Evolutionary conservation across 2,113 vertebrate genomes (phyloP), one percentile per base, ranked within the genome.

Genomic region (Motacilla tschutschensis): DNA sequence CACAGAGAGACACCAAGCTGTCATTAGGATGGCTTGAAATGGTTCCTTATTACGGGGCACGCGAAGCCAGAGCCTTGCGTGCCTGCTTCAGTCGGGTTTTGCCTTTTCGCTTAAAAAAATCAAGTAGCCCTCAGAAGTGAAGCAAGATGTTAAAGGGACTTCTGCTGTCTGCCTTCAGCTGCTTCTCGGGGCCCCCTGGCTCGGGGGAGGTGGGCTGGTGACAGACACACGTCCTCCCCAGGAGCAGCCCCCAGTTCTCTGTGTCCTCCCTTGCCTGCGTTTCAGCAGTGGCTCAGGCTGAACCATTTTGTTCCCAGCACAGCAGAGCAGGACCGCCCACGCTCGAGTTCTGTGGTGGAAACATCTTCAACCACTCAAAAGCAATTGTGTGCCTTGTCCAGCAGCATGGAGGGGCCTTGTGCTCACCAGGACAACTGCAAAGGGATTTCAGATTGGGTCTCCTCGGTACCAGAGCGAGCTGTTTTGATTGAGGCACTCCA

Each of bases 1-100:
- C 1, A 1, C 79, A 76, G 92, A 0, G 5, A 92, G 89, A 83
- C 87, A 93, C 87, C 84, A 87, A 74, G 69, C 87, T 94, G 91
- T 92, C 93, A 92, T 94, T 91, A 93, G 89, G 85, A 64, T 28
- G 60, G 19, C 82, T 75, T 17, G 65, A 93, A 93, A 90, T 47
- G 77, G 79, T 89, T 88, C 85, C 93, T 94, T 83, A 90, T 94
- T 93, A 92, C 0, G 21, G 93, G 91, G 89, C 93, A 87, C 1
- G 25, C 31, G 0, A 67, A 75, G 91, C 83, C 92, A 94, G 73
- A 87, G 87, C 76, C 82, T 66, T 78, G 92, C 72, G 31, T 94
- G 92, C 69, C 69, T 83, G 58, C 93, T 83, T 50, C 79, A 6
- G 16, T 19, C 8, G 6, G 71, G 71, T 62, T 86, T 75, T 86